phyloP scores from a whole-genome alignment of 2,888 invertebrate species.

The Cantharis rufa region DNA sequence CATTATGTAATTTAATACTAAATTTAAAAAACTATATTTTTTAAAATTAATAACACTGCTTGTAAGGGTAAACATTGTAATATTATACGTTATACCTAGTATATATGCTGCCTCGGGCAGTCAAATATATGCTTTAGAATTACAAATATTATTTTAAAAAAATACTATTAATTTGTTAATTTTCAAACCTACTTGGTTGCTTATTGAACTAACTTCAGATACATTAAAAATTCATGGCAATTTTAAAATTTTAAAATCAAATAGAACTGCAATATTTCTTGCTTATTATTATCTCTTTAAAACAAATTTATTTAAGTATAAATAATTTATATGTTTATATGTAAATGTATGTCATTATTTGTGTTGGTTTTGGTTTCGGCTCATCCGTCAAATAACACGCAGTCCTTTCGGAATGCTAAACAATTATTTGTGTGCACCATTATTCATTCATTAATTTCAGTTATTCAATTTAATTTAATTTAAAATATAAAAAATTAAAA shows the following conservation, averaged over 20 bases:
- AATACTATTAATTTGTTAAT: no score
- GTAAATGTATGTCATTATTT: background rate
- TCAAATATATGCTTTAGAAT: no score
- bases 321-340: background rate
- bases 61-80: no score
- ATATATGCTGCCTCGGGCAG: no score
- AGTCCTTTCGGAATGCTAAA: background rate
- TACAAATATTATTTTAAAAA: no score
- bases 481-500: background rate
- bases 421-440: background rate
- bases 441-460: background rate
- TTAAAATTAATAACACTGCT: no score
- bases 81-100: no score
- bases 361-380: background rate
- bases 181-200: no score
- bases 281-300: background rate
- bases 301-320: background rate
- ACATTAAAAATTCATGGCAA: background rate
- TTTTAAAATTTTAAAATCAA: background rate
- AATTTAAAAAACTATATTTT: no score
- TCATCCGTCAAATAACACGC: background rate
- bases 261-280: background rate
- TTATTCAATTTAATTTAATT: background rate
- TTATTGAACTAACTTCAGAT: background rate
- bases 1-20: no score